A percentile compares a stretch with the other conserved stretches of the same genome.
phyloP scores from a whole-genome alignment of 2,113 vertebrate genomes.

The Sceloporus undulatus region DNA sequence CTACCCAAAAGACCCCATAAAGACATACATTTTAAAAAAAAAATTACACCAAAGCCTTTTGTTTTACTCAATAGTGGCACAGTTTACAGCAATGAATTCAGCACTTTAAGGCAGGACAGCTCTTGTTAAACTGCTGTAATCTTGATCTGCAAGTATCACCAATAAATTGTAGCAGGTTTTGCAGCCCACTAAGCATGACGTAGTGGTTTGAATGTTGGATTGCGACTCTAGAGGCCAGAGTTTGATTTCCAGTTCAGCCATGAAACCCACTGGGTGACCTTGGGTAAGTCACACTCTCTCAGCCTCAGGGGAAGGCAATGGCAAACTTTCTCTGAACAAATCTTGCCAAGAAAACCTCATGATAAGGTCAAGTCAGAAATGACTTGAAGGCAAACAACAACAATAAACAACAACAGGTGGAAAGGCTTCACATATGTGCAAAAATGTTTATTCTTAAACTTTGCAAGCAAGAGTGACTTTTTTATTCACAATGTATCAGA shows the following conservation, averaged over 20 bases:
- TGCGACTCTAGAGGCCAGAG: too few species aligned
- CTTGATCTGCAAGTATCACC: background rate
- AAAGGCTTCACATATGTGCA: background rate
- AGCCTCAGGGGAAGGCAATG: too few species aligned
- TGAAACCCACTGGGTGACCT: too few species aligned
- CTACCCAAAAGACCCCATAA: background rate
- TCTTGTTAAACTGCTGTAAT: background rate
- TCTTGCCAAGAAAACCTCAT: too few species aligned
- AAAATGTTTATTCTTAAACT: background rate
- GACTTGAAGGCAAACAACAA: too few species aligned
- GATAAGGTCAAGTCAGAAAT: too few species aligned
- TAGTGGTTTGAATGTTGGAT: too few species aligned
- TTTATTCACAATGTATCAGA: background rate
- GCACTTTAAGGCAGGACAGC: constrained; percentile 23
- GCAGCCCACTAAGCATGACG: background rate
- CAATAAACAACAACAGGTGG: background rate
- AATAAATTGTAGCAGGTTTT: background rate
- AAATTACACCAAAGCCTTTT: background rate
- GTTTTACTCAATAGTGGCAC: background rate
- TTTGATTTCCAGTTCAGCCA: too few species aligned
- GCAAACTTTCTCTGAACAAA: too few species aligned
- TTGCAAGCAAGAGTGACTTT: background rate
- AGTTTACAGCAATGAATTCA: constrained; percentile 1
- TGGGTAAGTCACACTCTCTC: too few species aligned
- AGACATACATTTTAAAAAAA: background rate